Conservation (phyloP, 2,888 invertebrate species). For the Hirtodrosophila cameraria region DNA sequence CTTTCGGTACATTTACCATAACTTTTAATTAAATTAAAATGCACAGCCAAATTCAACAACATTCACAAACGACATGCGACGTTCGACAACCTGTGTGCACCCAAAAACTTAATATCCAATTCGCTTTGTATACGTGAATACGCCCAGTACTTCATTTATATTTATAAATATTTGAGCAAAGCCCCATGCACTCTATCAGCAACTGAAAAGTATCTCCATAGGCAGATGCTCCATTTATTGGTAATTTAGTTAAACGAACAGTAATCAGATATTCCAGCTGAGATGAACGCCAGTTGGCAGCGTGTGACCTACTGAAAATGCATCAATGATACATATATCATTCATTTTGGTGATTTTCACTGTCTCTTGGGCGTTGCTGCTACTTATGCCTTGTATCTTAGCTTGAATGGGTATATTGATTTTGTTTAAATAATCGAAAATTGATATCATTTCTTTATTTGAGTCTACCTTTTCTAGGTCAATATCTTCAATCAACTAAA, state of each 20-base stretch:
- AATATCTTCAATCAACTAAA: too few species aligned
- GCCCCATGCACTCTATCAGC: slow-evolving; percentile 14
- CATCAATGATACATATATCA: neutral
- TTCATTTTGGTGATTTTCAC: too few species aligned
- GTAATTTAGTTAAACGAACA: slow-evolving; percentile 63
- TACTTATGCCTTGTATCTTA: neutral
- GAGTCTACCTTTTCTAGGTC: too few species aligned
- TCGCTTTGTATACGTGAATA: slow-evolving; percentile 66
- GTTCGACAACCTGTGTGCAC: slow-evolving; percentile 16
- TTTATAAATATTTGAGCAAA: slow-evolving; percentile 74
- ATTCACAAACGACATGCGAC: slow-evolving; percentile 13
- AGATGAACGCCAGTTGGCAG: neutral
- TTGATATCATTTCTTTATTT: too few species aligned
- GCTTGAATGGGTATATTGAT: too few species aligned
- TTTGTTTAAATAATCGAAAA: too few species aligned
- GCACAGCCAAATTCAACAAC: slow-evolving; percentile 64
- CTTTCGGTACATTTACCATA: slow-evolving; percentile 67
- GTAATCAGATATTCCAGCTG: slow-evolving; percentile 23
- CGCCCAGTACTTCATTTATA: slow-evolving; percentile 56
- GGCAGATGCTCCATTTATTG: slow-evolving; percentile 22
- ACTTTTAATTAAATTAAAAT: slow-evolving; percentile 79
- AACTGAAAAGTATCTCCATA: slow-evolving; percentile 17
- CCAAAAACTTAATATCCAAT: slow-evolving; percentile 72
- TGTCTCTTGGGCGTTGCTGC: neutral
- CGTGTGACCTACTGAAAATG: neutral